Percentiles rank a stretch among this genome's conserved stretches.
phyloP scores from a whole-genome alignment of 2,888 invertebrate species.

The Ophion costatus region DNA sequence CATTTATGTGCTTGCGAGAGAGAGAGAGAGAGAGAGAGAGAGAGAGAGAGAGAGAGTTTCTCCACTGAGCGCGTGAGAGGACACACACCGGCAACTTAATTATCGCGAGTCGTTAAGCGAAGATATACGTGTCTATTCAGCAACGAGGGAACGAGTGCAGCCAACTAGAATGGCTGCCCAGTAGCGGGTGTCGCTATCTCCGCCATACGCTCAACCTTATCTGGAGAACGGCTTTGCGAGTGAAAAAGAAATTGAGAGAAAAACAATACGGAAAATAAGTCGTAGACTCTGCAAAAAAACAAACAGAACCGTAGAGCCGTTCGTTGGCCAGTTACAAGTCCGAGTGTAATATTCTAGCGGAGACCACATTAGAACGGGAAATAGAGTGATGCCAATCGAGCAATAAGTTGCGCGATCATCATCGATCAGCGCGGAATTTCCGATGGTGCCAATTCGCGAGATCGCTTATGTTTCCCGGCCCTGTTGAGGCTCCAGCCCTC shows the following conservation, averaged over 20 bases:
- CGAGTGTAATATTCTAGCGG: too few relatives aligned
- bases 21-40: background rate
- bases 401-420: too few relatives aligned
- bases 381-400: too few relatives aligned
- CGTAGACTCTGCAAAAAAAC: background rate
- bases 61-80: constrained; percentile 38
- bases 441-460: too few relatives aligned
- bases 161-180: constrained; percentile 32
- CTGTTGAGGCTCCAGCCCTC: too few relatives aligned
- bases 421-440: too few relatives aligned
- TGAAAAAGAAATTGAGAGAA: background rate
- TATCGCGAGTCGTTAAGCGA: constrained; percentile 63
- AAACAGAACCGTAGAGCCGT: background rate
- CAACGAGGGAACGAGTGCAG: background rate
- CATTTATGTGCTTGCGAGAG: constrained; percentile 9
- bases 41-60: constrained; percentile 11
- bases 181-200: constrained; percentile 21
- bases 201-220: background rate
- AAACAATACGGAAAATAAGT: background rate
- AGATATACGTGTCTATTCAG: constrained; percentile 49
- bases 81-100: constrained; percentile 60
- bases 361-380: too few relatives aligned
- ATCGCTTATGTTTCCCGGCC: too few relatives aligned
- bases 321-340: too few relatives aligned
- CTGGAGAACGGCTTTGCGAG: background rate